Percentiles rank a stretch among this genome's conserved stretches.
phyloP scores from a whole-genome alignment of 2,113 vertebrate species.

The Apodemus sylvaticus region DNA sequence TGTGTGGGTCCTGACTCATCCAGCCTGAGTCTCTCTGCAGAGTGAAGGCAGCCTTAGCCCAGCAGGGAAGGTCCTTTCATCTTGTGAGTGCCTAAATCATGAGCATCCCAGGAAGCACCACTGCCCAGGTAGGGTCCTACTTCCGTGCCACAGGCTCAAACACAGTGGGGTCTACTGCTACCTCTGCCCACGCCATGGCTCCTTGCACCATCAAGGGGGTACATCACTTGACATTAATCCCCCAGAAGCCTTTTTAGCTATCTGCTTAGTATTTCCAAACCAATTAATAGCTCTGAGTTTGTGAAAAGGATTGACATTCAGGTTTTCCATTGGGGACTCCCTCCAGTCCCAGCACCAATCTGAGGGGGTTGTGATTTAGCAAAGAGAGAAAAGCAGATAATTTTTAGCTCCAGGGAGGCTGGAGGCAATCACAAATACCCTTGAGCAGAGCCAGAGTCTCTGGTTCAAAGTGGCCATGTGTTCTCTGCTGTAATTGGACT shows the following conservation, averaged over 20 bases:
- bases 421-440: conserved; percentile 84
- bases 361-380: conserved; percentile 84
- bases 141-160: conserved; percentile 56
- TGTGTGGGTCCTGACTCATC: too few species aligned
- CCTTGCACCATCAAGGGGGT: conserved; percentile 8
- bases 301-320: conserved; percentile 80
- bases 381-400: conserved; percentile 83
- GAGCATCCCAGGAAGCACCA: accelerated
- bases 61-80: accelerated
- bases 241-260: conserved; percentile 80
- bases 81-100: accelerated
- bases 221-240: conserved; percentile 58
- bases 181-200: conserved; percentile 47
- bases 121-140: conserved; percentile 56
- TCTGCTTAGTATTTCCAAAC: conserved; percentile 82
- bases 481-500: conserved; percentile 82
- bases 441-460: conserved; percentile 82
- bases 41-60: accelerated
- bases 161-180: conserved; percentile 26
- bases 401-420: conserved; percentile 83
- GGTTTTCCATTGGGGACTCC: conserved; percentile 80
- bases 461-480: conserved; percentile 80
- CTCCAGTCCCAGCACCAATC: conserved; percentile 81
- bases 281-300: conserved; percentile 83
- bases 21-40: not conserved